Conservation (phyloP, 1,140 invertebrate genomes). For the Magallana ariakensis region DNA sequence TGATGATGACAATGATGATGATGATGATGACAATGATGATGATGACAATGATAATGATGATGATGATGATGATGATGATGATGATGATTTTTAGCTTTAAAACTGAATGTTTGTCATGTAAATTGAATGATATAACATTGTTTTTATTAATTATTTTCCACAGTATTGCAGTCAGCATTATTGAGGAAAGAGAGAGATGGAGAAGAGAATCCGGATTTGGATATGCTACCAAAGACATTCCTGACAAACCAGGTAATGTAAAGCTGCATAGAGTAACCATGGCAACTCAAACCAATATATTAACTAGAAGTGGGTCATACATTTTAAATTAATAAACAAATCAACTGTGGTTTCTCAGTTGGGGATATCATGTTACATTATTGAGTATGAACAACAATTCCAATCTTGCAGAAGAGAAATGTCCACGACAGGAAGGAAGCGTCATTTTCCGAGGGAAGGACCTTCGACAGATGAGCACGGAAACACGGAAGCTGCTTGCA, state of each 20-base stretch:
- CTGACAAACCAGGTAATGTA: neutral
- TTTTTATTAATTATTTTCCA: neutral
- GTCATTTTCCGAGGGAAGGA: constrained; percentile 2
- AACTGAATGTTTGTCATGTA: neutral
- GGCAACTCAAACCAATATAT: too few relatives aligned
- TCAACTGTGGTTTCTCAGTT: too few relatives aligned
- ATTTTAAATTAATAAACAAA: too few relatives aligned
- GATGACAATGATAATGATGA: too few relatives aligned
- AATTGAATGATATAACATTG: neutral
- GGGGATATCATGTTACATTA: too few relatives aligned
- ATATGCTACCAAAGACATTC: neutral
- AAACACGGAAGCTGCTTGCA: neutral
- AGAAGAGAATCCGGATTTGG: neutral
- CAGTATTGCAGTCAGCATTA: constrained; percentile 21
- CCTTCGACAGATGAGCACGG: neutral
- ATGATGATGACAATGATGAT: too few relatives aligned
- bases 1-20: too few relatives aligned
- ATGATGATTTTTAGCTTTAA: neutral
- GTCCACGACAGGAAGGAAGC: neutral
- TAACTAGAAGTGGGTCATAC: too few relatives aligned
- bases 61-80: too few relatives aligned
- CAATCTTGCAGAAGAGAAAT: neutral
- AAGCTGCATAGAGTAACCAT: too few relatives aligned
- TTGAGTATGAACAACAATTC: neutral
- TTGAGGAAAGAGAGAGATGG: neutral